Evolutionary conservation across 2,888 invertebrate genomes (phyloP), one percentile per base, ranked within the genome.

Genomic region (Dascillus cervinus): DNA sequence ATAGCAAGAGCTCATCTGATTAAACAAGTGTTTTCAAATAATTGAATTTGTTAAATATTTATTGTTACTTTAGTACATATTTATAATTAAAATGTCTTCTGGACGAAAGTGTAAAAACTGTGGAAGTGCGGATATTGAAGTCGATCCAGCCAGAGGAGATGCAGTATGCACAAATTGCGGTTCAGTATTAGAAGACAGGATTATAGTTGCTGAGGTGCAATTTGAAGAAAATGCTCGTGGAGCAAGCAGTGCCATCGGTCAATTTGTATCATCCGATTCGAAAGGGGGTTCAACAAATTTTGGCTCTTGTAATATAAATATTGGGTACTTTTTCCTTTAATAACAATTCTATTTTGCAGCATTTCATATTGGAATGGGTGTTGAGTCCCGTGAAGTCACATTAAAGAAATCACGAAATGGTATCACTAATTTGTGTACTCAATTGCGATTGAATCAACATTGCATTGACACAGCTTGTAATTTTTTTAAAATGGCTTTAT

Each of bases 121-220:
- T 61, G 88, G 87, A 8, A 84, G 87, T 20, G 81, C 87, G 3
- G 90, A 94, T 41, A 89, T 97, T 39, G 96, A 97, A 66, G 87
- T 85, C 38, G 97, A 97, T 64, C 85, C 90, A 37, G 83, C 88
- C 11, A 76, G 95, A 53, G 97, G 96, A 17, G 94, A 96, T 73
- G 84, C 87, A 5, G 92, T 96, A 1, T 98, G 98, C 63, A 95
- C 89, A 13, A 83, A 81, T 56, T 98, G 98, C 67, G 98, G 97
- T 13, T 82, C 88, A 4, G 97, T 98, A 2, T 68, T 98, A 9
- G 96, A 97, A 61, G 94, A 96, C 56, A 91, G 88, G 53, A 82
- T 92, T 31, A 97, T 98, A 56, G 95, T 98, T 12, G 87, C 91
- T 2, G 96, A 97, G 63, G 82, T 96, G 12, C 90, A 94, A 62